These are phyloP conservation scores for Amphipyra berbera DNA, from an alignment of 2,888 invertebrate species.

Conservation along the genomic window DNA sequence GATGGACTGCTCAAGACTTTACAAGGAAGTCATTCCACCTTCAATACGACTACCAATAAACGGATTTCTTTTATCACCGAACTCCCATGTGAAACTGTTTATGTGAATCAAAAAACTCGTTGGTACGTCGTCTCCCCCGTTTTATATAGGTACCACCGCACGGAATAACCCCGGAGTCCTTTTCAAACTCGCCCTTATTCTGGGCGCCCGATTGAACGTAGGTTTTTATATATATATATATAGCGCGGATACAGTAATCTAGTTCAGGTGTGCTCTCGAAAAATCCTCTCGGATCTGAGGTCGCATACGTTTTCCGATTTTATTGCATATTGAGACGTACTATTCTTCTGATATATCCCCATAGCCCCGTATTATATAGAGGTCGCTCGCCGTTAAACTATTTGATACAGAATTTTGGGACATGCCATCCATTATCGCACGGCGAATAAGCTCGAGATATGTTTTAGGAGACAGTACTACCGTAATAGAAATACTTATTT, in stretches of 20 bases:
- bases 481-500: conserved; percentile 44
- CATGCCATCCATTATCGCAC: conserved; percentile 52
- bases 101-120: conserved; percentile 78
- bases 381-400: conserved; percentile 73
- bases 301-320: conserved; percentile 84
- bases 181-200: conserved; percentile 80
- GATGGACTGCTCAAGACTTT: conserved; percentile 40
- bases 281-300: conserved; percentile 83
- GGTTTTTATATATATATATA: too few relatives aligned
- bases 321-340: conserved; percentile 89
- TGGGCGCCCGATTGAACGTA: conserved; percentile 78
- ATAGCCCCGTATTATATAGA: conserved; percentile 72
- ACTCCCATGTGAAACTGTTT: conserved; percentile 74
- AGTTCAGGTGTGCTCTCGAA: conserved; percentile 86
- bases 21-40: conserved; percentile 53
- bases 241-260: conserved; percentile 85
- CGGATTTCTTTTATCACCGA: conserved; percentile 62
- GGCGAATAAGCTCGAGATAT: conserved; percentile 32
- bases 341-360: conserved; percentile 82
- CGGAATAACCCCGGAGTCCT: conserved; percentile 75
- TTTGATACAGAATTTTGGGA: conserved; percentile 68
- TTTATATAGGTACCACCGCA: conserved; percentile 71
- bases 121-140: conserved; percentile 59
- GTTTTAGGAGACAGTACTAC: conserved; percentile 35
- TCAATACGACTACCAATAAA: conserved; percentile 61